Conservation (phyloP, 2,888 invertebrate species). For the Fragum fragum region DNA sequence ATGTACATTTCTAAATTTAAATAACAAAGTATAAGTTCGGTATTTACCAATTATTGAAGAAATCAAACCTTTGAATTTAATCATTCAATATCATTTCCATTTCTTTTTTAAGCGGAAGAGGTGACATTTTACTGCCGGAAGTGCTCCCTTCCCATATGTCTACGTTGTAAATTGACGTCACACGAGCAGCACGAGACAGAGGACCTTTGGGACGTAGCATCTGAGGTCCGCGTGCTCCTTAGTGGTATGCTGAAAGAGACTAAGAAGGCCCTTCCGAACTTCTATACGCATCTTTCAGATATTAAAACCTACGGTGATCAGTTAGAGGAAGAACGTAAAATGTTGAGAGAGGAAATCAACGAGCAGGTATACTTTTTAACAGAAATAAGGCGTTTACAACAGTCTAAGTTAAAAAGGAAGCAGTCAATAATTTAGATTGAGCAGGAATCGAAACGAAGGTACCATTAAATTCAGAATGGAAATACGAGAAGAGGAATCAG, state of each 20-base stretch:
- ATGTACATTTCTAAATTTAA: too few relatives aligned
- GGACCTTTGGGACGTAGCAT: conserved; percentile 67
- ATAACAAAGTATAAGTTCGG: too few relatives aligned
- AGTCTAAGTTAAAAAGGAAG: too few relatives aligned
- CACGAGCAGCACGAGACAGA: conserved; percentile 69
- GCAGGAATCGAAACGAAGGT: too few relatives aligned
- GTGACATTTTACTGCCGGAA: conserved; percentile 68
- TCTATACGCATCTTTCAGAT: conserved; percentile 68
- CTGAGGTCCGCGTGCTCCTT: conserved; percentile 62
- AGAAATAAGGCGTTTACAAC: too few relatives aligned
- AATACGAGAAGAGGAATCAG: too few relatives aligned
- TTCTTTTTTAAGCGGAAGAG: conserved; percentile 54
- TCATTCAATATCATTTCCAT: too few relatives aligned
- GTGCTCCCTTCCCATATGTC: conserved; percentile 66
- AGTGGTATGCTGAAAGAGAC: conserved; percentile 63
- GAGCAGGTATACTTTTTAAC: conserved; percentile 57
- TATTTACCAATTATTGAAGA: too few relatives aligned
- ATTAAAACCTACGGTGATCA: conserved; percentile 66
- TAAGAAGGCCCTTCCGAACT: conserved; percentile 63
- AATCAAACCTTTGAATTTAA: too few relatives aligned
- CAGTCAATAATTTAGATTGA: too few relatives aligned
- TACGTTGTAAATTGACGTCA: conserved; percentile 70
- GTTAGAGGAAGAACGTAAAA: conserved; percentile 53
- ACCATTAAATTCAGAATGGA: too few relatives aligned
- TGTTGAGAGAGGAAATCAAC: conserved; percentile 60